Evolutionary conservation across 2,888 invertebrate species (phyloP).

Genomic region (Perizoma flavofasciatum): DNA sequence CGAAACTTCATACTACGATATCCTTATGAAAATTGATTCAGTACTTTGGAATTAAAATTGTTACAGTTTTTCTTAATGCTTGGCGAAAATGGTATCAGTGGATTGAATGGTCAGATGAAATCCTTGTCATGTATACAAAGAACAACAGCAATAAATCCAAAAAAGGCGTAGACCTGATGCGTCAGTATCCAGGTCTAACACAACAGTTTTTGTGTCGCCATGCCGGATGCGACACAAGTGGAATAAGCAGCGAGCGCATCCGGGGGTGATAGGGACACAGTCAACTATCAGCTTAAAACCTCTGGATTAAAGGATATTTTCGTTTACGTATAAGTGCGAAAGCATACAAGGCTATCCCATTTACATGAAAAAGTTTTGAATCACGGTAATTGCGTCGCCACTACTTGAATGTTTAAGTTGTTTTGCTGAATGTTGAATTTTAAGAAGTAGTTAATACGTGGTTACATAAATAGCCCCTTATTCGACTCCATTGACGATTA

Average conservation of each 20-base stretch:
- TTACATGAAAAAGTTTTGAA: slow-evolving; percentile 23
- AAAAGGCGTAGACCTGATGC: slow-evolving; percentile 29
- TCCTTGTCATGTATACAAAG: too few species aligned
- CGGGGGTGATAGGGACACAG: slow-evolving; percentile 29
- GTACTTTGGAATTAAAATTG: too few species aligned
- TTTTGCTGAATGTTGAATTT: slow-evolving; percentile 3
- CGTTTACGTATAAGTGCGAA: neutral
- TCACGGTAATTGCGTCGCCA: slow-evolving; percentile 16
- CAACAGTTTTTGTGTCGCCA: slow-evolving; percentile 34
- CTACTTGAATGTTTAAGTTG: slow-evolving; percentile 20
- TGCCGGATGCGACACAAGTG: slow-evolving; percentile 35
- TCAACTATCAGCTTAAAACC: slow-evolving; percentile 16
- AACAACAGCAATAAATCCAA: slow-evolving; percentile 31
- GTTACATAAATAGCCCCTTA: neutral
- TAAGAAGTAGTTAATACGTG: slow-evolving; percentile 7
- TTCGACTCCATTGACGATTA: neutral
- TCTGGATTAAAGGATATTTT: slow-evolving; percentile 5
- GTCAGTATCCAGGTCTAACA: slow-evolving; percentile 34
- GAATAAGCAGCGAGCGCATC: slow-evolving; percentile 32
- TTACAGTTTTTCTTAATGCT: too few species aligned
- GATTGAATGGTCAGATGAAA: too few species aligned
- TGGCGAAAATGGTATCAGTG: too few species aligned
- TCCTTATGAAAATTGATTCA: too few species aligned
- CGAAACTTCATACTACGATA: too few species aligned
- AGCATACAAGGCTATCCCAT: slow-evolving; percentile 13